Conservation (phyloP, 2,888 invertebrate species). For the Archaeoteleia sp. region DNA sequence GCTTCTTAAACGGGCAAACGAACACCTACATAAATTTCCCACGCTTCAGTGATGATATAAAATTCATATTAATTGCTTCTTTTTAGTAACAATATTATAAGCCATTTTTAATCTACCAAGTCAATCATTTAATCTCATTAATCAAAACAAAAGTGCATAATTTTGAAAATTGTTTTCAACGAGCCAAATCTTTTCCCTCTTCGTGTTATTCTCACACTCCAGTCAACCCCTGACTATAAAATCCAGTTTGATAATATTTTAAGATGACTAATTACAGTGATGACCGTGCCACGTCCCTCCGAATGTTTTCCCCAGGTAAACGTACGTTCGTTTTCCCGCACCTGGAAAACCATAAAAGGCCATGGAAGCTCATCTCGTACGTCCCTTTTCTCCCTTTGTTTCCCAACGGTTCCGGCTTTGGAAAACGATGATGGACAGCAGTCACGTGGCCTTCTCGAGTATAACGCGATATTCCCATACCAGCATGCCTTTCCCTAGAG, state of each 20-base stretch:
- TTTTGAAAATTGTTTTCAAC: no score
- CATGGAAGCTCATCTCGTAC: neutral
- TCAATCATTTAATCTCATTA: no score
- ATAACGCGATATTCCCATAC: conserved; percentile 2
- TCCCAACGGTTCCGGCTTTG: conserved; percentile 21
- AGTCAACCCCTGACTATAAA: conserved; percentile 42
- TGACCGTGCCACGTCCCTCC: no score
- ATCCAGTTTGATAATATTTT: conserved; percentile 35
- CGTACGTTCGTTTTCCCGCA: conserved; percentile 10
- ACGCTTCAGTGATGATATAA: no score
- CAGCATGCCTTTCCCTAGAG: conserved; percentile 20
- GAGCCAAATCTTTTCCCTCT: no score
- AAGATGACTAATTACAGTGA: conserved; percentile 36
- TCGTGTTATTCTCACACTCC: no score
- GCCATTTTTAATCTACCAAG: no score
- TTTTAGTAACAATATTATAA: no score
- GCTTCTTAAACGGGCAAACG: no score
- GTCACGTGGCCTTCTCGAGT: conserved; percentile 36
- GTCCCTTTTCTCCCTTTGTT: conserved; percentile 19
- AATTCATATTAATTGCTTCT: no score
- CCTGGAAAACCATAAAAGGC: conserved; percentile 28
- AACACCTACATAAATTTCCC: no score
- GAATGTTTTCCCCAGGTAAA: conserved; percentile 28
- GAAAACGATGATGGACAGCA: conserved; percentile 44
- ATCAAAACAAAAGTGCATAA: no score